Evolutionary conservation across 1,140 invertebrate species (phyloP).

Genomic region (Drosophila obscura): DNA sequence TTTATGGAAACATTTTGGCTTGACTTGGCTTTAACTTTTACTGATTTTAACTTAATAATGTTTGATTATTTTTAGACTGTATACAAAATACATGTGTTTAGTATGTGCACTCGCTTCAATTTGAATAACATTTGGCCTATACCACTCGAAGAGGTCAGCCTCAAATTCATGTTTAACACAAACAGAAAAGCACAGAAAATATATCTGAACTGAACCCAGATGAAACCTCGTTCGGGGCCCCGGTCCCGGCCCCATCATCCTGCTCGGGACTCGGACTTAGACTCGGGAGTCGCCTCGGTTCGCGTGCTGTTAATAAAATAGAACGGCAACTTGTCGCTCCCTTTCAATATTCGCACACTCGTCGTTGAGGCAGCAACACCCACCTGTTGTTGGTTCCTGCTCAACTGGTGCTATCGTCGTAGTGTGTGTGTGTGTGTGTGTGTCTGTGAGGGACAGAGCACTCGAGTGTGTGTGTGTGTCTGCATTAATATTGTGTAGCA

Average conservation of each 20-base stretch:
- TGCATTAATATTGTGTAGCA: constrained; percentile 38
- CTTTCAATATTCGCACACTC: constrained; percentile 71
- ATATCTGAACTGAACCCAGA: constrained; percentile 3
- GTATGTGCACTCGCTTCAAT: not conserved
- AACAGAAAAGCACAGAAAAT: constrained; percentile 33
- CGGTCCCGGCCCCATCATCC: not conserved
- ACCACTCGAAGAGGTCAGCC: not conserved
- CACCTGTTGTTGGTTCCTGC: constrained; percentile 64
- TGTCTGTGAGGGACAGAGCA: not conserved
- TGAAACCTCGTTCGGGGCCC: constrained; percentile 3
- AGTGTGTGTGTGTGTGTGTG: constrained; percentile 1
- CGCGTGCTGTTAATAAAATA: constrained; percentile 65
- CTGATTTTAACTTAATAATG: too few species aligned
- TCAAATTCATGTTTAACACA: constrained; percentile 32
- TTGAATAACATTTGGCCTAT: not conserved
- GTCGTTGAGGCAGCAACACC: constrained; percentile 67
- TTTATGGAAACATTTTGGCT: too few species aligned
- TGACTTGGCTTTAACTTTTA: too few species aligned
- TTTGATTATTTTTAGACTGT: too few species aligned
- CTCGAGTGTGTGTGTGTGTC: constrained; percentile 10
- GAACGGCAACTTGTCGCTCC: constrained; percentile 61
- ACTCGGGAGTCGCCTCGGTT: constrained; percentile 30
- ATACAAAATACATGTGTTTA: too few species aligned
- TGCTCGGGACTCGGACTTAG: constrained; percentile 14
- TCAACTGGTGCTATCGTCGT: not conserved